phyloP scores from a whole-genome alignment of 2,888 invertebrate species.

The Hirtodrosophila duncani region DNA sequence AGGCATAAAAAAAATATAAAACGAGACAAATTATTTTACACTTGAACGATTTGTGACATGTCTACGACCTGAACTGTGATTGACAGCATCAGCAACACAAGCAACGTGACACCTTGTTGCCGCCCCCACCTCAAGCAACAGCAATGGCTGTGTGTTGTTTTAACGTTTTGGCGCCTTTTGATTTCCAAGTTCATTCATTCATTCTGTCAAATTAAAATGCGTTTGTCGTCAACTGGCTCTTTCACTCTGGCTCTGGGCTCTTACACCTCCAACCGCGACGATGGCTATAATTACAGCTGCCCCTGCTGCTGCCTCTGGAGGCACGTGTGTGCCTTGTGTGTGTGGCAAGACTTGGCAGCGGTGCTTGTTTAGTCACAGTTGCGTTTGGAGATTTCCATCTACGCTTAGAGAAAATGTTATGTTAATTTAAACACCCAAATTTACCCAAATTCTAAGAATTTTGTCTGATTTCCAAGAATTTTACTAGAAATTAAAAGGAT shows the following conservation, averaged over 20 bases:
- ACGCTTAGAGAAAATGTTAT: too few relatives aligned
- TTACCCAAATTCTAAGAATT: too few relatives aligned
- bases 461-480: too few relatives aligned
- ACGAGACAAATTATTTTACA: conserved; percentile 67
- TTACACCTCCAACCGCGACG: not conserved
- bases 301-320: too few relatives aligned
- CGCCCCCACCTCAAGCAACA: too few relatives aligned
- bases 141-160: conserved; percentile 18
- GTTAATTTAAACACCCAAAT: too few relatives aligned
- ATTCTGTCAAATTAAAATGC: conserved; percentile 48
- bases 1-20: conserved; percentile 47
- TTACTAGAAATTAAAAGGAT: too few relatives aligned
- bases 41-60: conserved; percentile 54
- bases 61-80: conserved; percentile 50
- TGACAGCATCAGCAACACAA: conserved; percentile 23
- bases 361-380: too few relatives aligned
- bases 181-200: conserved; percentile 46
- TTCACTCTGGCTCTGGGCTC: not conserved
- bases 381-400: too few relatives aligned
- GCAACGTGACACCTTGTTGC: not conserved
- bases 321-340: too few relatives aligned
- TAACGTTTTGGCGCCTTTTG: conserved; percentile 31
- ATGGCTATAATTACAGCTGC: conserved; percentile 35
- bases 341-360: too few relatives aligned
- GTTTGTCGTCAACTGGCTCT: conserved; percentile 9